A percentile compares a stretch with the other conserved stretches of the same genome.
phyloP scores from a whole-genome alignment of 35 echinoderm and acorn worm species.

The Lytechinus pictus region DNA sequence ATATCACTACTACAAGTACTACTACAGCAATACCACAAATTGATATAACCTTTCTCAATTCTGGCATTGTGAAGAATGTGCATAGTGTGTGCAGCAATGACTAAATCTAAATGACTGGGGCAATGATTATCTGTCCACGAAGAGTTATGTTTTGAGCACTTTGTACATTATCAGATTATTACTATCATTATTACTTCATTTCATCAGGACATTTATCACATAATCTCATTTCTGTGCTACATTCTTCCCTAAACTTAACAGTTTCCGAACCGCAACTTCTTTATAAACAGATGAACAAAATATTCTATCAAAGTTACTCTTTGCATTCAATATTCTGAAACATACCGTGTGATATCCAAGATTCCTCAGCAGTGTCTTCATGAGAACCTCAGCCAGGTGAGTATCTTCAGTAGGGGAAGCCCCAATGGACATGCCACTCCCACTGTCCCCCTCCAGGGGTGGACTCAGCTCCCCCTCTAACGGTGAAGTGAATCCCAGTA shows the following conservation, averaged over 20 bases:
- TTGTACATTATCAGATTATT: too few species aligned
- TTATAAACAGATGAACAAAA: background rate
- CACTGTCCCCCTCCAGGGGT: constrained; percentile 36
- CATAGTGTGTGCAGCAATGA: too few species aligned
- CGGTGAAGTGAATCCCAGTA: constrained; percentile 90
- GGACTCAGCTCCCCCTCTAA: constrained; percentile 76
- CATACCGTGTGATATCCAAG: constrained; percentile 94
- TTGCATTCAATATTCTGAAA: background rate
- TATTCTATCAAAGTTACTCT: too few species aligned
- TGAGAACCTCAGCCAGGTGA: constrained; percentile 92
- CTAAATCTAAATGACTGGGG: too few species aligned
- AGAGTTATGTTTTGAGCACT: too few species aligned
- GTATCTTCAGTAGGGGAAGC: constrained; percentile 74
- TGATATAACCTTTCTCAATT: too few species aligned
- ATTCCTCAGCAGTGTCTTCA: constrained; percentile 96
- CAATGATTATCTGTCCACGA: too few species aligned
- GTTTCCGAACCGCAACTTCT: background rate
- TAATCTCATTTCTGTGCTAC: background rate
- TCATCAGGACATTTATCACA: too few species aligned
- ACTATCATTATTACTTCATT: too few species aligned
- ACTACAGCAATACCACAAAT: too few species aligned
- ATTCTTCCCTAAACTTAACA: background rate
- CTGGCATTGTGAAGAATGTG: too few species aligned
- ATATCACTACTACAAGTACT: too few species aligned
- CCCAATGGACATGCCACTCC: constrained; percentile 51